Evolutionary conservation across 92 coral and sea anemone genomes (phyloP).

Genomic region (Montipora capitata): DNA sequence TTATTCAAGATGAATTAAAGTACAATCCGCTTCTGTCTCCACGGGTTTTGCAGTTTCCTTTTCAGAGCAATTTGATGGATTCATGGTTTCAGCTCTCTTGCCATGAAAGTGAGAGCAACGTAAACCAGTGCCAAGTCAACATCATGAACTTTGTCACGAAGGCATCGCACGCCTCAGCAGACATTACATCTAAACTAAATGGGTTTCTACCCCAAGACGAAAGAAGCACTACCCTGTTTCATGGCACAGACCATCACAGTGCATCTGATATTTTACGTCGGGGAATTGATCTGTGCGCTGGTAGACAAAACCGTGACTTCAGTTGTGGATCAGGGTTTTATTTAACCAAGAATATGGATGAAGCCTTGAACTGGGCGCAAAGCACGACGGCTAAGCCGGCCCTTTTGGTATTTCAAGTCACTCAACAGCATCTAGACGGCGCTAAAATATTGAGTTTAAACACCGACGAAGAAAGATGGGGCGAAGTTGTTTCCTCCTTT

Average conservation of each 20-base stretch:
- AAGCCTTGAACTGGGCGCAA: slow-evolving; percentile 60
- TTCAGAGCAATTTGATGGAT: slow-evolving; percentile 1
- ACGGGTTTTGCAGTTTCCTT: slow-evolving; percentile 32
- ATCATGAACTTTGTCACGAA: slow-evolving; percentile 42
- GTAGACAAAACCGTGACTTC: slow-evolving; percentile 72
- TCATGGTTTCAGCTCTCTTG: slow-evolving; percentile 14
- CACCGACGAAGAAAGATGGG: slow-evolving; percentile 39
- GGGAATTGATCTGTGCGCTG: slow-evolving; percentile 60
- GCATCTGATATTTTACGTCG: slow-evolving; percentile 52
- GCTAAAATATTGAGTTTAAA: slow-evolving; percentile 15
- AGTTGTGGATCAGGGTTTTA: slow-evolving; percentile 75
- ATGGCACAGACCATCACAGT: slow-evolving; percentile 79
- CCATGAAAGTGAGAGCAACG: background rate
- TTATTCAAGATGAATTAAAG: slow-evolving; percentile 65
- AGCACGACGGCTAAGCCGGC: slow-evolving; percentile 69
- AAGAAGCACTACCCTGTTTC: slow-evolving; percentile 41
- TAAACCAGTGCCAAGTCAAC: background rate
- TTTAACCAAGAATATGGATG: slow-evolving; percentile 32
- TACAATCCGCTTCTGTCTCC: slow-evolving; percentile 66
- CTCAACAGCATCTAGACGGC: background rate
- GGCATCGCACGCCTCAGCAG: background rate
- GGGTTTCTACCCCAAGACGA: background rate
- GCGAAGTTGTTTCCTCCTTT: slow-evolving; percentile 43
- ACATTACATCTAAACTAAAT: background rate
- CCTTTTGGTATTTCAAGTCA: slow-evolving; percentile 56